A percentile compares a stretch with the other conserved stretches of the same genome.
These are phyloP conservation scores for Hydrotaea diabolus DNA, from an alignment of 2,888 invertebrate species.

Conservation along the genomic window DNA sequence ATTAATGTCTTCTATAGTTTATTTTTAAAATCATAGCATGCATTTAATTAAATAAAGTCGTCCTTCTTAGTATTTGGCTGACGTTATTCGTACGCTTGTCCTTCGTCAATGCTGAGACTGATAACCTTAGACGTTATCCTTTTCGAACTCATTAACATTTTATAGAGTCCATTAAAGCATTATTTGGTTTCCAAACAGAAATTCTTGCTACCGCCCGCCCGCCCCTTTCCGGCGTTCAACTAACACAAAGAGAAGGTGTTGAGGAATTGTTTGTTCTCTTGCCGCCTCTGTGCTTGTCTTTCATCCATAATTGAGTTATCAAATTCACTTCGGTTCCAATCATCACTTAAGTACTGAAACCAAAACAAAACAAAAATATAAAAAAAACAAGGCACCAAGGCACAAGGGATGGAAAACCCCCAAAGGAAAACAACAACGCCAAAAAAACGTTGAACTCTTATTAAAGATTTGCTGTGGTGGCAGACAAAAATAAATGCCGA, in stretches of 20 bases:
- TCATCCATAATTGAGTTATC: conserved; percentile 14
- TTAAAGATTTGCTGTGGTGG: conserved; percentile 4
- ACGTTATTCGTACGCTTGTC: neutral
- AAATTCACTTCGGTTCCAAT: conserved; percentile 12
- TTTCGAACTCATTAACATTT: neutral
- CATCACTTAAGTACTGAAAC: neutral
- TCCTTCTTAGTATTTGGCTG: too few relatives aligned
- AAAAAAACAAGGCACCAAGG: neutral
- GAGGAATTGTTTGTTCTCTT: neutral
- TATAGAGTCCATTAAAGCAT: neutral
- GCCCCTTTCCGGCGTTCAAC: neutral
- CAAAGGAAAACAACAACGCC: neutral
- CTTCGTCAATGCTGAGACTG: neutral
- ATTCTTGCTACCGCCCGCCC: too few relatives aligned
- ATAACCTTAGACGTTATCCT: neutral
- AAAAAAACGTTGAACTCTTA: conserved; percentile 11
- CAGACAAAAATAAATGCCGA: neutral
- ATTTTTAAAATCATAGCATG: too few relatives aligned
- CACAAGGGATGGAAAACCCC: neutral
- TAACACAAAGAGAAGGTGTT: neutral
- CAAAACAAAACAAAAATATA: neutral
- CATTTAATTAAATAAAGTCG: too few relatives aligned
- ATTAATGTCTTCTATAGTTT: too few relatives aligned
- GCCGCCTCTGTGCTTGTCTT: neutral
- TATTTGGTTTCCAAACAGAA: neutral